phyloP scores from a whole-genome alignment of 2,888 invertebrate genomes.

The Napeogenes inachia region DNA sequence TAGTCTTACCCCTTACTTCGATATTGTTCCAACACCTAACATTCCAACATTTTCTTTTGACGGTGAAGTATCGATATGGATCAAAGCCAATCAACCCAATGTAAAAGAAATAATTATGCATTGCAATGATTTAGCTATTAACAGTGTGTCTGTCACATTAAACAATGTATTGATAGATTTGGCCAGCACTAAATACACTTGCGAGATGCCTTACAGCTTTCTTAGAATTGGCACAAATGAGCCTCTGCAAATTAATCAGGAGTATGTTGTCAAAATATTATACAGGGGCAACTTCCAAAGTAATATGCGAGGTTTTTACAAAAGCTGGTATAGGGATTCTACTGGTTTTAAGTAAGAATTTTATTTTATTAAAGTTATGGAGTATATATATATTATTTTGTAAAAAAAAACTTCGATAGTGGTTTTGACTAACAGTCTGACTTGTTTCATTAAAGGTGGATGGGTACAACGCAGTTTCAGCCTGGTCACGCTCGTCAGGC shows the following conservation, averaged over 20 bases:
- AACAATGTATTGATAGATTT: slow-evolving; percentile 34
- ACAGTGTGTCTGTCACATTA: slow-evolving; percentile 54
- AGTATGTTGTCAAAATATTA: slow-evolving; percentile 80
- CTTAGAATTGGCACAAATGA: slow-evolving; percentile 44
- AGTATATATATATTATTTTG: too few relatives aligned
- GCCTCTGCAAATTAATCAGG: slow-evolving; percentile 32
- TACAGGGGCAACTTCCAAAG: slow-evolving; percentile 84
- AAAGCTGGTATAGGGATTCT: slow-evolving; percentile 83
- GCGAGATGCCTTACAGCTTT: slow-evolving; percentile 50
- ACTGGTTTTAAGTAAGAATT: slow-evolving; percentile 71
- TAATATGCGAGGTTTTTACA: slow-evolving; percentile 87
- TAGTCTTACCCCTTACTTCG: slow-evolving; percentile 69
- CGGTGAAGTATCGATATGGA: slow-evolving; percentile 59
- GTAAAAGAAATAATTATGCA: slow-evolving; percentile 57
- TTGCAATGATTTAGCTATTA: slow-evolving; percentile 58
- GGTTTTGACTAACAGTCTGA: too few relatives aligned
- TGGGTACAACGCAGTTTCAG: slow-evolving; percentile 89
- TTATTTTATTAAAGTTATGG: background rate
- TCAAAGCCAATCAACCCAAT: slow-evolving; percentile 35
- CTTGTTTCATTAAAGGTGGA: slow-evolving; percentile 73
- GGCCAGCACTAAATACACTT: slow-evolving; percentile 38
- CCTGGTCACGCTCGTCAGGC: slow-evolving; percentile 87
- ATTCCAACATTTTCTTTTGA: slow-evolving; percentile 55
- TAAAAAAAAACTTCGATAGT: too few relatives aligned
- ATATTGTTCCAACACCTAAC: slow-evolving; percentile 33